A percentile compares a stretch with the other conserved stretches of the same genome.
Evolutionary conservation across 2,797 vertebrate genomes (phyloP).

Genomic region (Lepus oiostolus): DNA sequence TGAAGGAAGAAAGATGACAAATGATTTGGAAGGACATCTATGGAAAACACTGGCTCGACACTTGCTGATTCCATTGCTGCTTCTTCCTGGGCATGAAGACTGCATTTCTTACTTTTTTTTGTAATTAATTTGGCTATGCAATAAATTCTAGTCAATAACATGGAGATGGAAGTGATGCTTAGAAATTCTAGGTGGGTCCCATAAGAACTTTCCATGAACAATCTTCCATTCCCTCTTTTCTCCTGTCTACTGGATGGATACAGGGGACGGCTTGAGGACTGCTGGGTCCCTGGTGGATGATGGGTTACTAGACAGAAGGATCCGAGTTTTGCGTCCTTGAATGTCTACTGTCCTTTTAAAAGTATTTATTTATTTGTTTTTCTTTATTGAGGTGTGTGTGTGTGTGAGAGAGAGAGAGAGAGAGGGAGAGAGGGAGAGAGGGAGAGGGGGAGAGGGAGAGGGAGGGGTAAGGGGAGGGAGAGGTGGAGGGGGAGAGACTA

Average conservation of each 20-base stretch:
- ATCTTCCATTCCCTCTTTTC: not conserved
- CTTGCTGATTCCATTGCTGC: accelerated
- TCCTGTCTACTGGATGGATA: not conserved
- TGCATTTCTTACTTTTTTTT: not conserved
- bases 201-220: not conserved
- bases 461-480: too few relatives aligned
- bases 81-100: not conserved
- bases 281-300: not conserved
- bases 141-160: not conserved
- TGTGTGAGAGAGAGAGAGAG: too few relatives aligned
- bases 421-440: accelerated
- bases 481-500: too few relatives aligned
- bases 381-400: too few relatives aligned
- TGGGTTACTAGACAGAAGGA: not conserved
- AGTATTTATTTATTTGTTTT: too few relatives aligned
- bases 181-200: not conserved
- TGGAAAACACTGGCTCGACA: not conserved
- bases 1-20: not conserved
- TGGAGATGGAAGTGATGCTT: not conserved
- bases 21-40: not conserved
- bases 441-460: too few relatives aligned
- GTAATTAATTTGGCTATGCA: not conserved
- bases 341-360: not conserved
- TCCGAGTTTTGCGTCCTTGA: not conserved
- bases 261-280: not conserved